Base-by-base conservation (phyloP, 2,113 vertebrate genomes). In the Carassius gibelio region DNA sequence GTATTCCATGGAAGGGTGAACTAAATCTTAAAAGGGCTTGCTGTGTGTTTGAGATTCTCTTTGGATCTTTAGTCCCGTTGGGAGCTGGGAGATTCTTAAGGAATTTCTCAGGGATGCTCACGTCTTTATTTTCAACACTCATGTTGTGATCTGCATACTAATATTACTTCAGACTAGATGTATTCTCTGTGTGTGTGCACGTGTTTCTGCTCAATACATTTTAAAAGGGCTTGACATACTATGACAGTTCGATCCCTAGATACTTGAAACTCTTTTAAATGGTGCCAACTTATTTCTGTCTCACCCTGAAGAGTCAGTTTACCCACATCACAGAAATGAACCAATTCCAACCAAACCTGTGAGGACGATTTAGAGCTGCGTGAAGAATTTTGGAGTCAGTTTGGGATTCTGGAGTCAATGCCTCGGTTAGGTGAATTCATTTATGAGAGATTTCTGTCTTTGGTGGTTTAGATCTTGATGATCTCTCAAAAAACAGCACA, bases 271-370 rank as follows among this genome's bases (percentile, higher is more conserved):
- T 52, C 45, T 66, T 66, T 81, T 34, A 81, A 81, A 81, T 52
- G 15, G 42, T 69, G 79, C 79, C 62, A 68, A 34, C 15, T 69
- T 81, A 81, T 81, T 81, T 68, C 26, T 23, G 79, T 68, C 62
- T 81, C 62, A 42, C 62, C 77, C 79, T 52, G 62, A 81, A 81
- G 42, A 81, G 5, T 69, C 79, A 21, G 21, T 52, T 17, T 21
- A 81, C 79, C 62, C 79, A 34, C 23, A 81, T 68, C 23, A 52
- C 79, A 52, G 2, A 45, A 81, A 14, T 81, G 26, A 81, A 34
- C 62, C 79, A 81, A 42, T 68, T 81, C 17, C 79, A 34, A 0
- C 79, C 62, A 30, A 52, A 81, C n/a, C 23, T 3, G 45, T 34
- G 9, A 52, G 26, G 21, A 48, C 3, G 5, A 6, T 30, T 30